Base-by-base conservation (phyloP, 1,140 invertebrate genomes). In the Parapsyche elsis region DNA sequence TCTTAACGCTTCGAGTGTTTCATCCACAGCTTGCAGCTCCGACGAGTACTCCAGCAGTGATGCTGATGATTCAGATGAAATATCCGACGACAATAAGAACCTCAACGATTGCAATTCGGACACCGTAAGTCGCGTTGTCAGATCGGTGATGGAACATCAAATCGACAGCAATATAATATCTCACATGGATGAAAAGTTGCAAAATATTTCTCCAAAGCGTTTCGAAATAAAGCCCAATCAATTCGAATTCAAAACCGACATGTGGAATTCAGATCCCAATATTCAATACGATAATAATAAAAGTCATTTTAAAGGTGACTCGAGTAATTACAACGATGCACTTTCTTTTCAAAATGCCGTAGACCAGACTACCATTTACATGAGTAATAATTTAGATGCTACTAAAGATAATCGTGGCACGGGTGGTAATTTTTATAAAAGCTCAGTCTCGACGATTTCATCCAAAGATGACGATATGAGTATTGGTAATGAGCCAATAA, bases 101-200 rank as follows among this genome's bases (percentile, higher is more conserved):
- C 85, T 86, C 78, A 83, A 84, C 16, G 85, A 86, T 46, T 84
- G 83, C 57, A 85, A 87, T 76, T 82, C 88, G 44, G 90, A 91
- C 83, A 91, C 87, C 46, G 89, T 91, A 2, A 91, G 89, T 82
- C 89, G 88, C 67, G 87, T 91, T 74, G 88, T 91, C 2, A 87
- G 89, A 81, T 90, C 89, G 21, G 89, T 92, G 26, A 80, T 89
- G 46, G 87, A 85, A 71, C 84, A 88, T 45, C 85, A 87, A 49
- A 81, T 87, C 0, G 83, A 88, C 84, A 85, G 84, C 30, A 81
- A 82, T 30, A 84, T 88, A 19, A 86, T 88, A 30, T 86, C 85
- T 12, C 85, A 87, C 77, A 87, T 89, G 86, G 86, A 88, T 44
- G 86, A 84, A 82, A 89, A 88, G 82, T 82, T 88, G 1, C 84